Conservation (phyloP, 2,797 vertebrate genomes). For the Rhinogobio ventralis region DNA sequence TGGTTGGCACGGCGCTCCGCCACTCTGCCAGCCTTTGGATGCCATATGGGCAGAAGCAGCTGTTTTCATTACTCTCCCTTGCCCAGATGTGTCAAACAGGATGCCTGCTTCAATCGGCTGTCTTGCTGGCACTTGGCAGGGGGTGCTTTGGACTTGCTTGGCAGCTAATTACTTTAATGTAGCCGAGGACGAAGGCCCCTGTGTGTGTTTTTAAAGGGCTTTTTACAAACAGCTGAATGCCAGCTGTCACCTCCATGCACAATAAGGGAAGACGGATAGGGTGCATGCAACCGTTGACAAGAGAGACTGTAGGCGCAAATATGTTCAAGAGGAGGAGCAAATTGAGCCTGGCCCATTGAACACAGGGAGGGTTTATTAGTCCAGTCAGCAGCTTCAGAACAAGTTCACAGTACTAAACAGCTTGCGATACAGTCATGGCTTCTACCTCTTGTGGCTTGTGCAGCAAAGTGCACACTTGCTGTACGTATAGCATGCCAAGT, state of each 20-base stretch:
- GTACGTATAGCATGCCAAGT: conserved; percentile 13
- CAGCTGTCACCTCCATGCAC: conserved; percentile 91
- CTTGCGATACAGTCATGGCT: conserved; percentile 1
- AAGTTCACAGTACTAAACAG: conserved; percentile 50
- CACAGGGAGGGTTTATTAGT: conserved; percentile 74
- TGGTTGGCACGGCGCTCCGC: conserved; percentile 90
- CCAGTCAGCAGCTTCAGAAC: conserved; percentile 60
- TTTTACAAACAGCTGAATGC: conserved; percentile 91
- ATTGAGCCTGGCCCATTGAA: conserved; percentile 65
- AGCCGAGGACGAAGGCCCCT: conserved; percentile 85
- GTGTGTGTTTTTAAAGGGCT: conserved; percentile 87
- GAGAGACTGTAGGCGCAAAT: conserved; percentile 70
- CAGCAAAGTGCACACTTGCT: conserved; percentile 24
- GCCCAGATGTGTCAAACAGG: conserved; percentile 99
- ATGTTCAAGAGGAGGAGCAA: conserved; percentile 70
- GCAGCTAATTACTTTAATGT: conserved; percentile 99
- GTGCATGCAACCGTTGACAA: conserved; percentile 75
- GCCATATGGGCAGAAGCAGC: conserved; percentile 99
- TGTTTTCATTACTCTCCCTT: conserved; percentile 99
- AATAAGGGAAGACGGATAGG: conserved; percentile 81
- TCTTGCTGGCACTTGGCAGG: conserved; percentile 89
- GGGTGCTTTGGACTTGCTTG: conserved; percentile 92
- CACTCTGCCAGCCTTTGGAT: conserved; percentile 91
- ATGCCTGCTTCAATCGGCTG: conserved; percentile 89
- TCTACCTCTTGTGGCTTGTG: conserved; percentile 18